phyloP scores from a whole-genome alignment of 1,140 invertebrate species.

The Armadillidium nasatum region DNA sequence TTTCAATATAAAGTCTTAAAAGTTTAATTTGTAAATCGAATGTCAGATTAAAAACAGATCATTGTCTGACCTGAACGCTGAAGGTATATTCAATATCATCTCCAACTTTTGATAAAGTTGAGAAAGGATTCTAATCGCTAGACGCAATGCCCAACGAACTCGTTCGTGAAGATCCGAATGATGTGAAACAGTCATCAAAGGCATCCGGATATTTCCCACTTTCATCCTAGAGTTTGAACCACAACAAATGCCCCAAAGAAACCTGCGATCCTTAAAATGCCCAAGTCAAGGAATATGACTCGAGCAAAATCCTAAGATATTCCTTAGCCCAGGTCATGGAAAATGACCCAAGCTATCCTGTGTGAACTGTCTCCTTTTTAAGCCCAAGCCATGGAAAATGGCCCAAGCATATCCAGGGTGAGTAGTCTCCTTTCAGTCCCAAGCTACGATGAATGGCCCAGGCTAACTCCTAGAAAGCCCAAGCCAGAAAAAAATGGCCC shows the following conservation, averaged over 20 bases:
- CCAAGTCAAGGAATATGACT: too few relatives aligned
- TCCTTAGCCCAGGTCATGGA: too few relatives aligned
- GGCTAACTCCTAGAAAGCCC: background rate
- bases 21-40: background rate
- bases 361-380: too few relatives aligned
- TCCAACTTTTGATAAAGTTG: background rate
- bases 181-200: too few relatives aligned
- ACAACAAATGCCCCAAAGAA: too few relatives aligned
- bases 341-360: too few relatives aligned
- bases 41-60: constrained; percentile 1
- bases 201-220: too few relatives aligned
- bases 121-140: background rate
- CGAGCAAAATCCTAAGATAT: too few relatives aligned
- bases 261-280: too few relatives aligned
- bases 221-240: too few relatives aligned
- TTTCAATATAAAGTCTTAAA: background rate
- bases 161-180: background rate
- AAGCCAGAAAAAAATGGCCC: background rate
- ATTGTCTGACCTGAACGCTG: background rate
- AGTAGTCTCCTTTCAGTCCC: background rate
- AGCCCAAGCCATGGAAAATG: background rate
- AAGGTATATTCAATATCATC: background rate
- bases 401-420: background rate
- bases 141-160: background rate
- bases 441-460: background rate